Evolutionary conservation across 2,888 invertebrate species (phyloP).

Genomic region (Aethes cnicana): DNA sequence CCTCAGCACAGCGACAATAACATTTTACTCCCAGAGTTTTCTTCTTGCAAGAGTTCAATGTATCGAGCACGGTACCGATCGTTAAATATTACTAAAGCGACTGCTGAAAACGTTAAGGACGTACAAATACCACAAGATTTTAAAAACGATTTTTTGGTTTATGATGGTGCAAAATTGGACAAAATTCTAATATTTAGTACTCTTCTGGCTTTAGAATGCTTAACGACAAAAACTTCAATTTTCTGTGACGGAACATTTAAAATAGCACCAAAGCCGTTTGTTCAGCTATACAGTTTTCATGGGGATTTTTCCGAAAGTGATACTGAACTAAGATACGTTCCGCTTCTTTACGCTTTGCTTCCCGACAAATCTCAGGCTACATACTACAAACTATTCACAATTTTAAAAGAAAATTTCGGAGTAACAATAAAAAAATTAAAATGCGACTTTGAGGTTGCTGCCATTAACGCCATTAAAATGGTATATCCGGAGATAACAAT

Average conservation of each 20-base stretch:
- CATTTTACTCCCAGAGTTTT: not conserved
- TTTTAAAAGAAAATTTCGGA: not conserved
- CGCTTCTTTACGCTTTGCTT: not conserved
- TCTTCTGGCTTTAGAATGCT: not conserved
- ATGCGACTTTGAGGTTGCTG: conserved; percentile 26
- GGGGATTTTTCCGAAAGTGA: not conserved
- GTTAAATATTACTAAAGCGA: not conserved
- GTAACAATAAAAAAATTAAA: not conserved
- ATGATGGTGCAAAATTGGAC: not conserved
- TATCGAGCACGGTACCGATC: not conserved
- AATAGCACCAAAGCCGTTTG: not conserved
- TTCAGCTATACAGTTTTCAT: not conserved
- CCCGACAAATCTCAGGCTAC: not conserved
- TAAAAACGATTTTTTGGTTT: not conserved
- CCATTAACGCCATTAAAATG: conserved; percentile 25
- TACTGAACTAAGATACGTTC: not conserved
- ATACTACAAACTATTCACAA: not conserved
- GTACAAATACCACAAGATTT: not conserved
- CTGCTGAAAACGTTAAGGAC: not conserved
- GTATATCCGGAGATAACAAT: conserved; percentile 23
- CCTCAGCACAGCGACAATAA: not conserved
- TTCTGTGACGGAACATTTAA: not conserved
- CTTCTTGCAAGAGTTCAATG: not conserved
- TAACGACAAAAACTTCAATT: not conserved
- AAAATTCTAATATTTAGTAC: not conserved